These are phyloP conservation scores for Phlogophora meticulosa DNA, from an alignment of 2,888 invertebrate genomes.

Conservation along the genomic window DNA sequence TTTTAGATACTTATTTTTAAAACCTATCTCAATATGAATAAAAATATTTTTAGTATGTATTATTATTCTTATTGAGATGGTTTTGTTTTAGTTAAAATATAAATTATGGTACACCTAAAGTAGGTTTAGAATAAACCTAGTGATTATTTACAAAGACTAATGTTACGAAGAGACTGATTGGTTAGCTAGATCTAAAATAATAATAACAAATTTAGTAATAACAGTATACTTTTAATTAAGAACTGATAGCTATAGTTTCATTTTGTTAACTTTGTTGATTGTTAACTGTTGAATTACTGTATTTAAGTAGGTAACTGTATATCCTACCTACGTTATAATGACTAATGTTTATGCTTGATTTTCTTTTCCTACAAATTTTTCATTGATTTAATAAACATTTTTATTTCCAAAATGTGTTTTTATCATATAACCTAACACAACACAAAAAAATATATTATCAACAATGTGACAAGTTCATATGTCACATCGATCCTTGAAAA, in stretches of 20 bases:
- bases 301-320: slow-evolving; percentile 5
- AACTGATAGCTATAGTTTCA: slow-evolving; percentile 11
- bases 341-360: no score
- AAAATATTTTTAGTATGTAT: slow-evolving; percentile 3
- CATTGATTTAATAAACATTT: no score
- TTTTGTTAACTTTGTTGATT: slow-evolving; percentile 11
- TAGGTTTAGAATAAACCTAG: slow-evolving; percentile 14
- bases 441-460: no score
- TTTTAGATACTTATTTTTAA: slow-evolving; percentile 3
- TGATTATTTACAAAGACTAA: slow-evolving; percentile 13
- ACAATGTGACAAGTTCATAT: no score
- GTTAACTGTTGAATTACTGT: slow-evolving; percentile 11
- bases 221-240: slow-evolving; percentile 11
- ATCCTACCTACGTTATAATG: no score
- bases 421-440: no score
- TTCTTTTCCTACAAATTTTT: neutral
- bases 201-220: slow-evolving; percentile 11
- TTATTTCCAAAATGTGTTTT: no score
- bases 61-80: slow-evolving; percentile 3
- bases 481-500: no score
- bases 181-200: slow-evolving; percentile 11
- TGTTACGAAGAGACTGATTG: slow-evolving; percentile 11
- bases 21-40: slow-evolving; percentile 3
- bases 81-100: slow-evolving; percentile 9
- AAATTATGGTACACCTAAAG: slow-evolving; percentile 12